These are phyloP conservation scores for Gari tellinella DNA, from an alignment of 2,888 invertebrate genomes.

Conservation along the genomic window DNA sequence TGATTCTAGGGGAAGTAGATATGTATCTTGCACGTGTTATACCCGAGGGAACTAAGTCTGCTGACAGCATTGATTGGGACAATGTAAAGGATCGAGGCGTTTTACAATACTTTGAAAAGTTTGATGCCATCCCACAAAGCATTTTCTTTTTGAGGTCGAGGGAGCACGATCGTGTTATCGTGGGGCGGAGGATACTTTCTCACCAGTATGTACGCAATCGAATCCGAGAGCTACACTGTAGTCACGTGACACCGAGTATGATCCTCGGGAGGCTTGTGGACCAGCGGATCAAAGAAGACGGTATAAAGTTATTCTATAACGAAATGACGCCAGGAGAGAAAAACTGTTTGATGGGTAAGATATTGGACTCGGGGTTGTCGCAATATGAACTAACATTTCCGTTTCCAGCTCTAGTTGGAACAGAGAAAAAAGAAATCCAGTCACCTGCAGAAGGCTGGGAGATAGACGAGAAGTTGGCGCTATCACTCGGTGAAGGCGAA, in stretches of 20 bases:
- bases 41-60: constrained; percentile 31
- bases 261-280: constrained; percentile 63
- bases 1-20: constrained; percentile 58
- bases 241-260: constrained; percentile 66
- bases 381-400: constrained; percentile 63
- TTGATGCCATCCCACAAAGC: constrained; percentile 63
- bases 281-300: constrained; percentile 61
- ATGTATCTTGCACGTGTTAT: constrained; percentile 55
- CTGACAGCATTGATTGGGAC: constrained; percentile 57
- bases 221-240: constrained; percentile 67
- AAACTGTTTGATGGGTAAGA: constrained; percentile 56
- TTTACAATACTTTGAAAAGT: constrained; percentile 58
- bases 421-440: constrained; percentile 58
- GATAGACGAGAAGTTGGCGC: constrained; percentile 61
- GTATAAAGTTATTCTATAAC: constrained; percentile 58
- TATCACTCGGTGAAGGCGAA: constrained; percentile 62
- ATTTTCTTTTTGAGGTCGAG: constrained; percentile 57
- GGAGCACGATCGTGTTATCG: constrained; percentile 39
- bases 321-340: constrained; percentile 60
- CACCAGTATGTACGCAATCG: constrained; percentile 64
- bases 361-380: constrained; percentile 49
- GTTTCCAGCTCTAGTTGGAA: constrained; percentile 59
- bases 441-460: constrained; percentile 67
- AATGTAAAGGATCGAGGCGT: constrained; percentile 40
- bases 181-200: constrained; percentile 62